Evolutionary conservation across 2,113 vertebrate genomes (phyloP).

Genomic region (Spea multiplicata): DNA sequence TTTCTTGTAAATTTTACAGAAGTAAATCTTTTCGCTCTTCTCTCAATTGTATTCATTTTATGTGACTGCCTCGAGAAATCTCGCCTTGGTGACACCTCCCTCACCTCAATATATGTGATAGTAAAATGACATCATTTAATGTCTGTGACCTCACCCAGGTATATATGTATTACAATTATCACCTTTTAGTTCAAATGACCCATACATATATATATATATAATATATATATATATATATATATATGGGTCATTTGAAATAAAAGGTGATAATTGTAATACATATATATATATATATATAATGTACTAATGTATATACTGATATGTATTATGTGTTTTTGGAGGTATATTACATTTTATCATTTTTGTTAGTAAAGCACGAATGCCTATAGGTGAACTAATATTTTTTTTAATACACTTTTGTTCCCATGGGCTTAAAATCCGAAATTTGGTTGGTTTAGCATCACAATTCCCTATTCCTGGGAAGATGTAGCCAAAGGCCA

Average conservation of each 20-base stretch:
- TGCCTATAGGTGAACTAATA: slow-evolving; percentile 18
- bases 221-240: too few relatives aligned
- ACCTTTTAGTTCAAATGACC: too few relatives aligned
- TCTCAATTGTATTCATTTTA: background rate
- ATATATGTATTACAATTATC: background rate
- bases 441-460: slow-evolving; percentile 35
- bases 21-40: background rate
- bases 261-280: too few relatives aligned
- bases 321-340: background rate
- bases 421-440: background rate
- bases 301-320: background rate
- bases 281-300: background rate
- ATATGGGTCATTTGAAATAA: too few relatives aligned
- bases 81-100: background rate
- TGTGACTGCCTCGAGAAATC: background rate
- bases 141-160: background rate
- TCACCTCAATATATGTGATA: background rate
- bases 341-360: background rate
- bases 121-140: background rate
- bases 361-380: background rate
- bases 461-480: slow-evolving; percentile 7
- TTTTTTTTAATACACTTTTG: slow-evolving; percentile 18
- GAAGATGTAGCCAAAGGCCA: slow-evolving; percentile 12
- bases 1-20: slow-evolving; percentile 24
- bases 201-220: too few relatives aligned